Evolutionary conservation across 2,888 invertebrate genomes (phyloP).

Genomic region (Dicranocentrus wangi): DNA sequence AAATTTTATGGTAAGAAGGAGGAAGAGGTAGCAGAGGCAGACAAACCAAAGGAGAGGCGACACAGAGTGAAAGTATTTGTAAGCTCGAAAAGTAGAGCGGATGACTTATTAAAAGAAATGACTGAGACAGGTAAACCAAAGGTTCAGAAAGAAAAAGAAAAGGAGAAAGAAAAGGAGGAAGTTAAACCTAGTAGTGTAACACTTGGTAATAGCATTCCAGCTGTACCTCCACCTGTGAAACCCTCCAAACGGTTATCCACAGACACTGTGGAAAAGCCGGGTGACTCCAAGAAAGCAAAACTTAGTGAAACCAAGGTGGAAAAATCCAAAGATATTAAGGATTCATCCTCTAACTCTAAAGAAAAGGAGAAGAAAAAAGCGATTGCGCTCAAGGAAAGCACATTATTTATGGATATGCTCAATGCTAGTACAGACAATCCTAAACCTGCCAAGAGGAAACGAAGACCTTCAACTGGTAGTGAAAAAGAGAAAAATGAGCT

Average conservation of each 20-base stretch:
- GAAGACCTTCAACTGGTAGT: conserved; percentile 76
- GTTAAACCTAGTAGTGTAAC: not conserved
- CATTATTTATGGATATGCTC: conserved; percentile 94
- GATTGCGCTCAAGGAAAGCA: conserved; percentile 83
- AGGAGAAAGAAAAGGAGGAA: conserved; percentile 59
- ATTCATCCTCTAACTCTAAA: conserved; percentile 73
- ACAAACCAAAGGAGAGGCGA: conserved; percentile 53
- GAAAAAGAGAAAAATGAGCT: conserved; percentile 70
- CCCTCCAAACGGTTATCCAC: conserved; percentile 64
- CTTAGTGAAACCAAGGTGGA: conserved; percentile 45
- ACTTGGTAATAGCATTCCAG: conserved; percentile 48
- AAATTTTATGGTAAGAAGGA: conserved; percentile 55
- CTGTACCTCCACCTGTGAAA: conserved; percentile 20
- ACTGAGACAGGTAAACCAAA: conserved; percentile 54
- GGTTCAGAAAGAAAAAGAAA: conserved; percentile 34
- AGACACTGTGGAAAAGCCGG: conserved; percentile 65
- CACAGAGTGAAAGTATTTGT: conserved; percentile 68
- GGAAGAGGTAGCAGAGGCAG: conserved; percentile 40
- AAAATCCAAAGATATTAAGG: conserved; percentile 64
- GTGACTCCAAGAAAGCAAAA: conserved; percentile 68
- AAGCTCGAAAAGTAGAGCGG: conserved; percentile 65
- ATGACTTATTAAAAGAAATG: conserved; percentile 70
- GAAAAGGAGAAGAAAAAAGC: conserved; percentile 74
- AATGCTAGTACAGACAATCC: conserved; percentile 78
- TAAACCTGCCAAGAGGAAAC: conserved; percentile 83